These are phyloP conservation scores for Graphium colonna DNA, from an alignment of 2,888 invertebrate species.

Conservation along the genomic window DNA sequence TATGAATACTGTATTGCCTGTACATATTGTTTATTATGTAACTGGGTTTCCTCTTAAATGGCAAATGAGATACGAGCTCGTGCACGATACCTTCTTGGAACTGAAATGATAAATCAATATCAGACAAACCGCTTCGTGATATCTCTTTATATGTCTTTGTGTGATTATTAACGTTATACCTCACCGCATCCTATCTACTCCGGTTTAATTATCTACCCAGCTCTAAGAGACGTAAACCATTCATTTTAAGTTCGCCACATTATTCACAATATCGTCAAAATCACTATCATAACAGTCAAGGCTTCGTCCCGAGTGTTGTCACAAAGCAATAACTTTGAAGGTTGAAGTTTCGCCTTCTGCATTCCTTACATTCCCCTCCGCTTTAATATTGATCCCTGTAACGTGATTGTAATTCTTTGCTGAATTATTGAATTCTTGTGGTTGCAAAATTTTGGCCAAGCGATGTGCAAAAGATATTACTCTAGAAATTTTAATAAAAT, in stretches of 20 bases:
- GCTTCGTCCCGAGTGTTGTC: neutral
- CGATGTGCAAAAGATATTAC: neutral
- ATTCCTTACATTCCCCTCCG: neutral
- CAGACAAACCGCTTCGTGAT: no score
- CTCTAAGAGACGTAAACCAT: neutral
- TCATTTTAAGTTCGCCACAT: neutral
- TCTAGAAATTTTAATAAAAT: no score
- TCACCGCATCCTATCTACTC: no score
- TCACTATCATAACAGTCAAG: neutral
- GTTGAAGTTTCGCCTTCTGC: neutral
- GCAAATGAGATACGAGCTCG: no score
- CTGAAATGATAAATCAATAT: no score
- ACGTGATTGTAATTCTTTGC: neutral
- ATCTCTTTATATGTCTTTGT: no score
- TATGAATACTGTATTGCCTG: no score
- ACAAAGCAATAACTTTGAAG: neutral
- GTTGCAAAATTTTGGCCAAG: neutral
- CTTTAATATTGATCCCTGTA: neutral
- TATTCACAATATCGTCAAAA: neutral
- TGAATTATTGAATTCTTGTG: neutral
- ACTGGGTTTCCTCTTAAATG: no score
- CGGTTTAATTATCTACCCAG: no score
- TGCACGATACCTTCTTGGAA: no score
- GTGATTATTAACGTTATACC: no score
- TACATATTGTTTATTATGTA: no score